Percentiles rank a stretch among this genome's conserved stretches.
These are phyloP conservation scores for Poecilia gillii DNA, from an alignment of 2,797 vertebrate genomes.

Conservation along the genomic window DNA sequence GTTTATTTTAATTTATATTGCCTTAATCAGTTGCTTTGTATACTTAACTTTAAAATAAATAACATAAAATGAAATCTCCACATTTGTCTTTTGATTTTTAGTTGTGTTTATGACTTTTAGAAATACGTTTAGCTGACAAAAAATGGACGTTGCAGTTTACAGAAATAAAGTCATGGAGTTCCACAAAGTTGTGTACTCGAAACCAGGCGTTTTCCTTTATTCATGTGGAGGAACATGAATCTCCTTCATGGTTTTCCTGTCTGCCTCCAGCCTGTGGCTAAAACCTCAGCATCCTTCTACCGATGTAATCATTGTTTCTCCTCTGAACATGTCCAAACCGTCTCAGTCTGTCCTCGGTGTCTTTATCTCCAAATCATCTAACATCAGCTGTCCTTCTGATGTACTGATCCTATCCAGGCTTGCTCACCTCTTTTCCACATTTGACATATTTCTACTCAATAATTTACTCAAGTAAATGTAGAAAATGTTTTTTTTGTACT, in stretches of 20 bases:
- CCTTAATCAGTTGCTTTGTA: neutral
- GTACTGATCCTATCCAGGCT: neutral
- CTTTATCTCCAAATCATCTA: too few species aligned
- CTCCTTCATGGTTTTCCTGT: neutral
- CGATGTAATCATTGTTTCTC: too few species aligned
- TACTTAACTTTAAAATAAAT: neutral
- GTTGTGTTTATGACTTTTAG: neutral
- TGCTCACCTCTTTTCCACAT: too few species aligned
- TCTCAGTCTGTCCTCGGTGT: too few species aligned
- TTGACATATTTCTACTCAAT: too few species aligned
- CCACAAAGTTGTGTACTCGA: neutral
- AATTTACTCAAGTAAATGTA: too few species aligned
- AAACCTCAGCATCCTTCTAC: too few species aligned
- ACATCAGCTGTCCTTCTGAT: neutral
- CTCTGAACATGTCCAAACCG: too few species aligned
- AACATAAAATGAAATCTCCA: neutral
- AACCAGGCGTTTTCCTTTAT: neutral
- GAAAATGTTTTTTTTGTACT: too few species aligned
- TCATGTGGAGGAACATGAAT: neutral
- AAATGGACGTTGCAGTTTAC: neutral
- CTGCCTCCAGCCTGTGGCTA: neutral
- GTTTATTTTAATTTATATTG: neutral
- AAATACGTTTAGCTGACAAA: neutral
- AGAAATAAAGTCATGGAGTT: neutral
- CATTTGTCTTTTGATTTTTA: neutral